Evolutionary conservation across 2,797 vertebrate genomes (phyloP).

Genomic region (Lagodon rhomboides): DNA sequence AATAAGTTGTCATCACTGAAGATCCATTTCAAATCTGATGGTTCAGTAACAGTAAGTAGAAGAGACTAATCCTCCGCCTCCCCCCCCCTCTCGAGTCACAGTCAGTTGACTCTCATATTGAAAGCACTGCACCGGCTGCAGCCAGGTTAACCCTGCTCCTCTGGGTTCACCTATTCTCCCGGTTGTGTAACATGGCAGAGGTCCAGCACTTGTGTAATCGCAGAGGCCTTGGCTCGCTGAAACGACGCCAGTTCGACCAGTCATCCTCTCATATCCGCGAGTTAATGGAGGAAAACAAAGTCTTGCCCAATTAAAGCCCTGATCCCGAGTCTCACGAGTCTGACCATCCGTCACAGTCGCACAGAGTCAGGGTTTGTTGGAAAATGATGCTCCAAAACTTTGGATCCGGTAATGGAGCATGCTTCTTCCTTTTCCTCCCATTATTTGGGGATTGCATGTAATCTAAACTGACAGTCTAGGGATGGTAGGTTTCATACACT

Average conservation of each 20-base stretch:
- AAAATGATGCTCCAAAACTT: conserved; percentile 7
- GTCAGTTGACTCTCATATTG: neutral
- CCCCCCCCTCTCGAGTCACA: conserved; percentile 22
- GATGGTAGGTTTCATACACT: neutral
- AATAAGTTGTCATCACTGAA: conserved; percentile 6
- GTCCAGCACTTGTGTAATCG: conserved; percentile 81
- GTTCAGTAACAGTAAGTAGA: conserved; percentile 38
- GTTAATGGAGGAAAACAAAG: conserved; percentile 62
- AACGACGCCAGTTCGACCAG: conserved; percentile 65
- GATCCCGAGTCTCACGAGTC: conserved; percentile 22
- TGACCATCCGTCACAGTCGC: conserved; percentile 15
- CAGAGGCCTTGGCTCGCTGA: conserved; percentile 59
- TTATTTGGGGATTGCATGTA: neutral
- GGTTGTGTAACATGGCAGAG: conserved; percentile 79
- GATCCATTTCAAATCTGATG: conserved; percentile 24
- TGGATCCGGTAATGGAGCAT: neutral
- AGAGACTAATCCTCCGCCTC: conserved; percentile 14
- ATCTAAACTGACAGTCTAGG: neutral
- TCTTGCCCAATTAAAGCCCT: conserved; percentile 57
- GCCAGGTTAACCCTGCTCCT: conserved; percentile 73
- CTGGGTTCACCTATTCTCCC: conserved; percentile 70
- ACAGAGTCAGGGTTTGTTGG: conserved; percentile 14
- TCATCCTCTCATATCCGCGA: conserved; percentile 54
- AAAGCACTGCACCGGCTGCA: conserved; percentile 20
- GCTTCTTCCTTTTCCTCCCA: neutral